Evolutionary conservation across 2,888 invertebrate genomes (phyloP).

Genomic region (Sinodicranocentrus sp.): DNA sequence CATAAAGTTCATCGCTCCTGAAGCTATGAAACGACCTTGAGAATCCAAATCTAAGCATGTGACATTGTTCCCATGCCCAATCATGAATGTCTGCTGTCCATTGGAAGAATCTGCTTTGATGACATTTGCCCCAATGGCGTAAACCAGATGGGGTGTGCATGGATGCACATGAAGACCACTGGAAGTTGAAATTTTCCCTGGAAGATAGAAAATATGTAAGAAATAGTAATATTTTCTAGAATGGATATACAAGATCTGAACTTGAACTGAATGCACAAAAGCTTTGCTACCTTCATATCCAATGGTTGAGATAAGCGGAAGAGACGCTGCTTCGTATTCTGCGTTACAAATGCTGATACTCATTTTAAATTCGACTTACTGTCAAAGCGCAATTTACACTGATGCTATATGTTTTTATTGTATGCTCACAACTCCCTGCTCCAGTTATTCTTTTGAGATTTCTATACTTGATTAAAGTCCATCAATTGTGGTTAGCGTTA

Average conservation of each 20-base stretch:
- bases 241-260: neutral
- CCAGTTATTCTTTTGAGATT: too few relatives aligned
- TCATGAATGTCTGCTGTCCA: slow-evolving; percentile 86
- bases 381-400: too few relatives aligned
- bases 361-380: too few relatives aligned
- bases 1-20: slow-evolving; percentile 94
- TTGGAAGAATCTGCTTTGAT: slow-evolving; percentile 72
- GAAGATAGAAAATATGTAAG: neutral
- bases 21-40: slow-evolving; percentile 88
- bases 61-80: slow-evolving; percentile 89
- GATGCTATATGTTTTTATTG: too few relatives aligned
- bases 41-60: slow-evolving; percentile 87
- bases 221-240: neutral
- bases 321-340: slow-evolving; percentile 67
- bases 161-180: slow-evolving; percentile 72
- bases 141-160: slow-evolving; percentile 71
- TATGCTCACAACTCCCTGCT: too few relatives aligned
- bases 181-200: slow-evolving; percentile 73
- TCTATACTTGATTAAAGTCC: too few relatives aligned
- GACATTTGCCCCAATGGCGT: slow-evolving; percentile 77
- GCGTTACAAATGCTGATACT: slow-evolving; percentile 58
- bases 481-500: too few relatives aligned
- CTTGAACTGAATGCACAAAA: slow-evolving; percentile 2
- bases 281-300: slow-evolving; percentile 74
- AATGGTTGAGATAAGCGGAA: slow-evolving; percentile 75